Evolutionary conservation across 2,888 invertebrate genomes (phyloP).

Genomic region (Synanthedon andrenaeformis): DNA sequence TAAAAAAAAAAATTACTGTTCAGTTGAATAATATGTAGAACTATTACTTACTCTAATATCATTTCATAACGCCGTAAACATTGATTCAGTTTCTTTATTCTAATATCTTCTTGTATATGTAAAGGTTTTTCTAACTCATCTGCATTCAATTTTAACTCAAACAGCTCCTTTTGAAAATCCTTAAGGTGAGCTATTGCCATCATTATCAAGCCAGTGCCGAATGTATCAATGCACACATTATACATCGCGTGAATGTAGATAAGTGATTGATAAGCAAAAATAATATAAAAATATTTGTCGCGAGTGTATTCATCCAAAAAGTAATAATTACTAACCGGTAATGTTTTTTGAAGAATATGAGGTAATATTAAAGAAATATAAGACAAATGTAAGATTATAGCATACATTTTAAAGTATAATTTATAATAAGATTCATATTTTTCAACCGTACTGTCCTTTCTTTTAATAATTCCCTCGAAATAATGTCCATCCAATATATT

Average conservation of each 20-base stretch:
- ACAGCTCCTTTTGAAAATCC: neutral
- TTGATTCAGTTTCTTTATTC: neutral
- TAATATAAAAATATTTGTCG: neutral
- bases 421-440: too few species aligned
- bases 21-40: neutral
- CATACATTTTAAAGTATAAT: too few species aligned
- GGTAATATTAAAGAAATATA: too few species aligned
- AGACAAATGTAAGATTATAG: too few species aligned
- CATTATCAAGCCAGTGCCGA: neutral
- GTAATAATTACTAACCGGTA: too few species aligned
- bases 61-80: neutral
- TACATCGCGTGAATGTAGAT: slow-evolving; percentile 2
- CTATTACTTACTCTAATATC: neutral
- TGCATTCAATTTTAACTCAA: neutral
- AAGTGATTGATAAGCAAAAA: neutral
- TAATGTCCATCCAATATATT: too few species aligned
- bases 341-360: too few species aligned
- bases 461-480: too few species aligned
- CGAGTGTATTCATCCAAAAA: neutral
- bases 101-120: neutral
- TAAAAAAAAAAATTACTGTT: neutral
- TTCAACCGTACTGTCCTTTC: too few species aligned
- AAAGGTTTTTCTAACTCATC: neutral
- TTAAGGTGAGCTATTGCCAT: neutral
- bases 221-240: neutral